phyloP scores from a whole-genome alignment of 2,888 invertebrate species.

The Leptarthrus brevirostris region DNA sequence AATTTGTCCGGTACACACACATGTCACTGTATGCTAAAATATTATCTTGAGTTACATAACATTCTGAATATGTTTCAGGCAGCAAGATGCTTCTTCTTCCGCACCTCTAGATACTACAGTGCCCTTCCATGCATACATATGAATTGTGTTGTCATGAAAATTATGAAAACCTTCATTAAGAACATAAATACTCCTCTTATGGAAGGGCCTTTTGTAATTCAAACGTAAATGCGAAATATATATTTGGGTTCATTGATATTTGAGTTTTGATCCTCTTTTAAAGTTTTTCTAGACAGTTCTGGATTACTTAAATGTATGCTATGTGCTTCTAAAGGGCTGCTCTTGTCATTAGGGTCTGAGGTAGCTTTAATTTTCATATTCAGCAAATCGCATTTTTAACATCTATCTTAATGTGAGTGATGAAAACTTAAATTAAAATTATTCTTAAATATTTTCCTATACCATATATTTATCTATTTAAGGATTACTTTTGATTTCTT shows the following conservation, averaged over 20 bases:
- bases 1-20: constrained; percentile 41
- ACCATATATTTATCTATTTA: too few relatives aligned
- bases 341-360: constrained; percentile 46
- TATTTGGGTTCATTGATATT: constrained; percentile 48
- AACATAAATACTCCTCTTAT: not conserved
- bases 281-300: constrained; percentile 50
- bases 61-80: constrained; percentile 48
- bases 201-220: constrained; percentile 49
- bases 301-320: constrained; percentile 40
- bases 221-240: constrained; percentile 50
- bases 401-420: constrained; percentile 57
- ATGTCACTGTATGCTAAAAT: constrained; percentile 46
- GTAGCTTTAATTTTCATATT: constrained; percentile 47
- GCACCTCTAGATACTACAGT: constrained; percentile 50
- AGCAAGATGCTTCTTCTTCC: constrained; percentile 49
- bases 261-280: not conserved
- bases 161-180: constrained; percentile 42
- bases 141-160: constrained; percentile 47
- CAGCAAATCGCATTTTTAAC: constrained; percentile 56
- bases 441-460: constrained; percentile 54
- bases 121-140: constrained; percentile 45
- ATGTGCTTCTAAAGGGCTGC: not conserved
- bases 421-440: constrained; percentile 53
- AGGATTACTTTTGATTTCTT: too few relatives aligned
- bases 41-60: constrained; percentile 48